Base-by-base conservation (phyloP, 2,113 vertebrate species). In the Corydoras maculifer region DNA sequence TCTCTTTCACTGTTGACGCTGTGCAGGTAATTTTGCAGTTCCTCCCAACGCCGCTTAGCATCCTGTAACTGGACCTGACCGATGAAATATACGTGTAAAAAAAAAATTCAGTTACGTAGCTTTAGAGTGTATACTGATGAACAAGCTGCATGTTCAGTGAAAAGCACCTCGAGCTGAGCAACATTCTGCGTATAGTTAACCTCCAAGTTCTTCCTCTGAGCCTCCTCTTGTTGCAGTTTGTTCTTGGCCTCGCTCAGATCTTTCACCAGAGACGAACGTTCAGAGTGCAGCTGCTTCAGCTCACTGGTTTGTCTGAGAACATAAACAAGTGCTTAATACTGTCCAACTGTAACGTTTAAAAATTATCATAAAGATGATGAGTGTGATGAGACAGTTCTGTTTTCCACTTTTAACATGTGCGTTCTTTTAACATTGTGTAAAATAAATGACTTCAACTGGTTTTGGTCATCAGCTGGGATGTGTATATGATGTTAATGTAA, bases 211-310 rank as follows among this genome's bases (percentile, higher is more conserved):
- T 98, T 98, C 88, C 94, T 96, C 81, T 97, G 94, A 74, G 91
- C 87, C 78, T 97, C 96, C 76, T 99, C 96, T 77, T 99, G 94
- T 85, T 98, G 95, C 73, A 97, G 78, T 69, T 94, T 96, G 80
- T 82, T 87, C 79, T 83, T 94, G 80, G 91, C 94, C 75, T 99
- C 97, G 0, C 88, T 84, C 83, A 99, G 85, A 72, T 99, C 97
- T 49, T 92, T 97, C 89, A 94, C 83, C 82, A 99, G 86, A 67
- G 92, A 79, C 0, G 91, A 85, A 25, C 89, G 96, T 81, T 99
- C 96, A 3, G 94, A 94, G 18, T 91, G 96, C 66, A 98, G 83
- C 79, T 95, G 96, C 84, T 90, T 98, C 76, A 99, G 87, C 78
- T 99, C 97, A 2, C 93, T 90, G 0, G 94, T 91, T 87, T 99